Percentiles rank a stretch among this genome's conserved stretches.
Conservation (phyloP, 2,888 invertebrate genomes). For the Barypeithes pellucidus region DNA sequence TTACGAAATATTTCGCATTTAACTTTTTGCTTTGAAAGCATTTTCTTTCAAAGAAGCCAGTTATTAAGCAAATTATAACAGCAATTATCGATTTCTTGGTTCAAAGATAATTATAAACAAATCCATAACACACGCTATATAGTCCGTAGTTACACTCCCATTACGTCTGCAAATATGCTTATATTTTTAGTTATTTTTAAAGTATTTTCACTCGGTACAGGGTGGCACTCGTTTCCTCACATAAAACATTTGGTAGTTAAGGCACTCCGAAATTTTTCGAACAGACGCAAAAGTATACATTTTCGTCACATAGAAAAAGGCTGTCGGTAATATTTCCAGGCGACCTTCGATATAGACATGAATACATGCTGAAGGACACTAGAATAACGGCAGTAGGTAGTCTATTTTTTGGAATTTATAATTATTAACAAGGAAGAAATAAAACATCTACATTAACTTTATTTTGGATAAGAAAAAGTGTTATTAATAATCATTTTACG, state of each 20-base stretch:
- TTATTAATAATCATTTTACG: no score
- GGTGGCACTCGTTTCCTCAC: neutral
- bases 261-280: no score
- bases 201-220: constrained; percentile 12
- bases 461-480: no score
- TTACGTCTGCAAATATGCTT: constrained; percentile 23
- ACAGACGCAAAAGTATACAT: no score
- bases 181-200: constrained; percentile 13
- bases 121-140: constrained; percentile 47
- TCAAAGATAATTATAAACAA: constrained; percentile 47
- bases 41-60: constrained; percentile 30
- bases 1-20: neutral
- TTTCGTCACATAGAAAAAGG: no score
- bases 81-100: constrained; percentile 49
- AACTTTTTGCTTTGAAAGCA: constrained; percentile 11
- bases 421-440: no score
- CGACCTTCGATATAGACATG: no score
- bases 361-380: no score
- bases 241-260: neutral
- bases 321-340: no score
- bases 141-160: constrained; percentile 28
- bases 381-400: no score
- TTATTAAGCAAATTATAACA: constrained; percentile 35
- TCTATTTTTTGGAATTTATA: no score
- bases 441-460: no score